Conservation (phyloP, 1,140 invertebrate species). For the Medauroidea extradentata region DNA sequence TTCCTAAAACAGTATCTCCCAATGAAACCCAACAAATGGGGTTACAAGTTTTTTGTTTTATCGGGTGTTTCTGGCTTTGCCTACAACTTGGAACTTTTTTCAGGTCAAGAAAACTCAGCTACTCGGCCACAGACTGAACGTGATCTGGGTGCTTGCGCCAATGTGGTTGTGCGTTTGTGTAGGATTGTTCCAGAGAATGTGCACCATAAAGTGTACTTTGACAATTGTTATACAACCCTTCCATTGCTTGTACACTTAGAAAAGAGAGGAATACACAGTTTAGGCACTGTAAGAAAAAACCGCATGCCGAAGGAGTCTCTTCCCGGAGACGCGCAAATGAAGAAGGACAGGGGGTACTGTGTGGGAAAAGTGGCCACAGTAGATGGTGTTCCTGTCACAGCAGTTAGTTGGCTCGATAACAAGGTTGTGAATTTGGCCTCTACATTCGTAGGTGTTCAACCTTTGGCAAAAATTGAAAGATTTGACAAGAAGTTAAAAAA, state of each 20-base stretch:
- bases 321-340: constrained; percentile 34
- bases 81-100: constrained; percentile 26
- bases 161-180: constrained; percentile 28
- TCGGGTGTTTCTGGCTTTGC: constrained; percentile 23
- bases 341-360: constrained; percentile 20
- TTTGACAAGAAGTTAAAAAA: constrained; percentile 11
- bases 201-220: constrained; percentile 34
- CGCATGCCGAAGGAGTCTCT: constrained; percentile 31
- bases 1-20: constrained; percentile 36
- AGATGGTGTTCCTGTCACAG: background rate
- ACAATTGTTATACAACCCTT: constrained; percentile 34
- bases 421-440: constrained; percentile 36
- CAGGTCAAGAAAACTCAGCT: constrained; percentile 18
- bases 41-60: constrained; percentile 32
- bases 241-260: constrained; percentile 30
- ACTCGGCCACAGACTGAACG: constrained; percentile 24
- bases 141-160: constrained; percentile 29
- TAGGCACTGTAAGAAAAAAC: constrained; percentile 31
- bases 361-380: background rate
- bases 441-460: constrained; percentile 29
- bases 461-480: constrained; percentile 21
- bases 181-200: constrained; percentile 25
- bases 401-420: constrained; percentile 33
- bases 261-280: constrained; percentile 29
- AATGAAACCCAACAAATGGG: constrained; percentile 36